Base-by-base conservation (phyloP, 2,113 vertebrate species). In the Geococcyx californianus region DNA sequence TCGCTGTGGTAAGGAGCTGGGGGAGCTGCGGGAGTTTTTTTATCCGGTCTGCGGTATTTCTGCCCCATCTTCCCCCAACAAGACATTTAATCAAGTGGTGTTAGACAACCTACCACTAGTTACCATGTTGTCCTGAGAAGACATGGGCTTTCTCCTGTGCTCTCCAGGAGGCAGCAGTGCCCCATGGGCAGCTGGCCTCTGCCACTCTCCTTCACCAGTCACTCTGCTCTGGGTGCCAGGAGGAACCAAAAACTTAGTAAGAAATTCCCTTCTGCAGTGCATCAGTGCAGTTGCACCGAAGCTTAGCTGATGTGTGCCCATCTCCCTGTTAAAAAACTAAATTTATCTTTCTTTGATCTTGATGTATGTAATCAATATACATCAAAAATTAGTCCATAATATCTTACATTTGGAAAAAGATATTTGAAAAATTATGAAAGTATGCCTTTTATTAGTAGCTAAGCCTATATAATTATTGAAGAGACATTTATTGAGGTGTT, bases 151-250 rank as follows among this genome's bases (percentile, higher is more conserved):
- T 82, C 36, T 69, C 7, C 36, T 44, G 21, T 33, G 34, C 47
- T 68, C 29, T 29, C 16, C 16, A 10, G 31, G 42, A 47, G 16
- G 28, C 60, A 70, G 74, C 28, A 1, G 8, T 31, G 25, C 16
- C 29, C 21, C 1, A 0, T 0, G 0, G 16, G 36, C 25, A 75
- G 33, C 28, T 78, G 9, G 1, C 12, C 13, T 73, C 36, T 59
- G 44, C 66, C 6, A 1, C 60, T 59, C 21, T 1, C 2, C 54
- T 56, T 47, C 36, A 11, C 31, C 10, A 19, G 12, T 18, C 16
- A 0, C 70, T 68, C 26, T 3, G 4, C 60, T 28, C 31, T 9
- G 16, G 55, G 16, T 23, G 21, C 31, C 60, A 11, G 4, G 0
- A 25, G 40, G 56, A 26, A 58, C 38, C 3, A 1, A 38, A 69